Percentiles rank a stretch among this genome's conserved stretches.
phyloP scores from a whole-genome alignment of 2,888 invertebrate genomes.

The Xestia c-nigrum region DNA sequence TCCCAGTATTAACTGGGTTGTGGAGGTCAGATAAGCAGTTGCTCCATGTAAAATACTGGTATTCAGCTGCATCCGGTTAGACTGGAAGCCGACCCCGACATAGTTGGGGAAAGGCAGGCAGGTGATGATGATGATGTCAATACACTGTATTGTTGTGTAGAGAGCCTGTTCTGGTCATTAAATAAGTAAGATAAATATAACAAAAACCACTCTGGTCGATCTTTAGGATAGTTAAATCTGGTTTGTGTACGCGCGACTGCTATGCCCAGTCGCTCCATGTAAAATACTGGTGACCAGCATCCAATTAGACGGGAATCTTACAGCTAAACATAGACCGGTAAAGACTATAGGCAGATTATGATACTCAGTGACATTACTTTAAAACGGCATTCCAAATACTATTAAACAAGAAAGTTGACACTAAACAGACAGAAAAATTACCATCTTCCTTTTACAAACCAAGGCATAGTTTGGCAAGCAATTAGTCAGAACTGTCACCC shows the following conservation, averaged over 20 bases:
- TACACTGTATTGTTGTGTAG: no score
- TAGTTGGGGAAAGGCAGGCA: no score
- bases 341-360: background rate
- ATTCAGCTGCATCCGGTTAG: no score
- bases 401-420: background rate
- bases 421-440: background rate
- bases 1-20: background rate
- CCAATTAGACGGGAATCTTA: background rate
- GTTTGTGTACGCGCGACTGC: no score
- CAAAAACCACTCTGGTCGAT: no score
- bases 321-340: background rate
- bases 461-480: conserved; percentile 41
- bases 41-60: no score
- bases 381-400: background rate
- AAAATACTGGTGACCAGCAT: background rate
- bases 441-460: conserved; percentile 22
- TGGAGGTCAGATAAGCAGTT: no score
- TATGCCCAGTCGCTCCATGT: background rate
- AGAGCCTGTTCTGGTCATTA: no score
- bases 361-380: background rate
- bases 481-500: conserved; percentile 60
- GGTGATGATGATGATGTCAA: no score
- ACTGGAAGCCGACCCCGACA: no score
- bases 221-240: no score
- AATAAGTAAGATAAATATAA: no score